Evolutionary conservation across 1,140 invertebrate genomes (phyloP), one percentile per base, ranked within the genome.

Genomic region (Drosophila auraria): DNA sequence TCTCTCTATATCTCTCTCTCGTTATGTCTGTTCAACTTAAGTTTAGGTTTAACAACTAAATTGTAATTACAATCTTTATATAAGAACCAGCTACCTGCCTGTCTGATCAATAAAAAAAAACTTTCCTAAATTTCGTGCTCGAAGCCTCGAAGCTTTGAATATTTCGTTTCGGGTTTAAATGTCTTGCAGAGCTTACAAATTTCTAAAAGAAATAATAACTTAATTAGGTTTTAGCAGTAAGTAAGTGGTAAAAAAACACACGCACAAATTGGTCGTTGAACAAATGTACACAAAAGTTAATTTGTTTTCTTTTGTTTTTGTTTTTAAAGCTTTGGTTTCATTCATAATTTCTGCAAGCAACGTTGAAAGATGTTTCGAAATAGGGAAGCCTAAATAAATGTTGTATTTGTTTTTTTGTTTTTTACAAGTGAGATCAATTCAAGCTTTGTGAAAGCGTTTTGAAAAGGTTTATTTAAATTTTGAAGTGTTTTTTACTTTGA

Each of bases 251-350:
- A 51, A 64, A 40, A 86, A 81, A 90, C 65, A 81, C 74, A 84
- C 78, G 74, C 84, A 69, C 80, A 66, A 81, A 72, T 84, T 87
- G 63, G 56, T 87, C 56, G 71, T 71, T 72, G 54, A 61, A 64
- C 57, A 79, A 56, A 82, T 82, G 45, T 75, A 75, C 71, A 81
- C 33, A 54, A 71, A 60, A 25, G 45, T 75, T 27, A 45, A 70
- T 70, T 80, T 80, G 49, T 72, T 76, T 49, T 25, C 56, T 54
- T 54, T 54, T 15, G 51, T 54, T 57, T 57, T 56, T 56, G 33
- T 57, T 40, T 68, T 63, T 90, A 90, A 90, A 90, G 86, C 86
- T 90, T 90, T 90, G 86, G 86, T 90, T 90, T 90, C 86, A 90
- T 80, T 86, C 66, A 59, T 77, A 79, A 82, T 84, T 87, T 90